These are phyloP conservation scores for Picathartes gymnocephalus DNA, from an alignment of 2,113 vertebrate species.

Conservation along the genomic window DNA sequence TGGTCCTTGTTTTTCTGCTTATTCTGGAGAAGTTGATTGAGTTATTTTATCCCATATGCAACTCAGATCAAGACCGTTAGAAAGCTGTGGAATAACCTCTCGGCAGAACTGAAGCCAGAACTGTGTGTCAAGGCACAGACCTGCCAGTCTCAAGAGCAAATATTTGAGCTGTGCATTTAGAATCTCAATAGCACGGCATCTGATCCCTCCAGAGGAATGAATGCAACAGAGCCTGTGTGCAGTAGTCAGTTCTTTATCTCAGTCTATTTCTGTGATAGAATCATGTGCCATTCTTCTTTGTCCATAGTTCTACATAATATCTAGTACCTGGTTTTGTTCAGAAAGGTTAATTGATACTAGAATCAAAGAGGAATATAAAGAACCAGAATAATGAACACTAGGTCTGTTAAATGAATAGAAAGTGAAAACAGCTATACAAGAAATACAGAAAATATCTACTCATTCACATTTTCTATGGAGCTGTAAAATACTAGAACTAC, in stretches of 20 bases:
- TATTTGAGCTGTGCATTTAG: not conserved
- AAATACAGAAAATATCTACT: not conserved
- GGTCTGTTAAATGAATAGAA: not conserved
- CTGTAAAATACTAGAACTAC: not conserved
- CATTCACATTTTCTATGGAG: not conserved
- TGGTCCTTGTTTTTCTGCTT: not conserved
- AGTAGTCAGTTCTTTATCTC: not conserved
- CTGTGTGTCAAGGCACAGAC: not conserved
- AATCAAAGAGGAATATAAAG: not conserved
- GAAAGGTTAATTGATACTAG: not conserved
- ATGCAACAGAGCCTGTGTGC: not conserved
- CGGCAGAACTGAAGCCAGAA: not conserved
- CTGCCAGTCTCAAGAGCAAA: not conserved
- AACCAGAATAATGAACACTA: not conserved
- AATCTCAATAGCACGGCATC: not conserved
- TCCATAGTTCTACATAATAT: not conserved
- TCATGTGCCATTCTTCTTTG: not conserved
- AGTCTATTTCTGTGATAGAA: not conserved
- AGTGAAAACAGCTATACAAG: not conserved
- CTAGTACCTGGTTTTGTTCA: not conserved
- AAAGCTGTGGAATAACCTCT: not conserved
- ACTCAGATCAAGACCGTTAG: not conserved
- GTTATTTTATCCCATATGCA: not conserved
- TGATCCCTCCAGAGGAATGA: not conserved
- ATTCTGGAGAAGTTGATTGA: not conserved